A percentile compares a stretch with the other conserved stretches of the same genome.
Evolutionary conservation across 2,113 vertebrate species (phyloP).

Genomic region (Rhadina sibilatrix): DNA sequence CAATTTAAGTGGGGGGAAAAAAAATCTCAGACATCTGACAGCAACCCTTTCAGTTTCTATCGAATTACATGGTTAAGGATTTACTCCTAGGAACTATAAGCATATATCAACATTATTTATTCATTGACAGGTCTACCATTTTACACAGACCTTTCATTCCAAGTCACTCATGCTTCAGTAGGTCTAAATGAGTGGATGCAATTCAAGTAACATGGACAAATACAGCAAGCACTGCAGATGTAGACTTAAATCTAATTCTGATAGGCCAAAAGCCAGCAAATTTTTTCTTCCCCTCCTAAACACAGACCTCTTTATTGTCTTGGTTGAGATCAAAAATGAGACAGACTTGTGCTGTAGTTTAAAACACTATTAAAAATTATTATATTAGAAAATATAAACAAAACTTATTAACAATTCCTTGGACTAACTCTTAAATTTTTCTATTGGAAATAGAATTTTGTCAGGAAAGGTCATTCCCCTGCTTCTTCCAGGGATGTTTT

Average conservation of each 20-base stretch:
- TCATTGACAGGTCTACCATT: background rate
- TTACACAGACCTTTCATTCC: background rate
- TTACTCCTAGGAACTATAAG: background rate
- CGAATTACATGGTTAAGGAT: background rate
- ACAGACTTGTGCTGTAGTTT: background rate
- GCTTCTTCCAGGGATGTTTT: background rate
- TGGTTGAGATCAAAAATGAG: background rate
- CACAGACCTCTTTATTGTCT: background rate
- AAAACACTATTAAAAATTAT: background rate
- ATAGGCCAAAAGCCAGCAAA: background rate
- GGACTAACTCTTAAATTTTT: background rate
- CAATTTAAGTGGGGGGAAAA: background rate
- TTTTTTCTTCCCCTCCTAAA: background rate
- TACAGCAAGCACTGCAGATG: background rate
- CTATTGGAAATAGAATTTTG: background rate
- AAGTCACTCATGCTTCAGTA: constrained; percentile 4
- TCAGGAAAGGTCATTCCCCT: background rate
- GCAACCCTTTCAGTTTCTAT: background rate
- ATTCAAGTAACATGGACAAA: constrained; percentile 28
- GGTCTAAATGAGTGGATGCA: background rate
- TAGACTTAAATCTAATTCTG: constrained; percentile 24
- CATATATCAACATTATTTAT: background rate
- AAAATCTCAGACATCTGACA: background rate
- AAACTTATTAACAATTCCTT: background rate
- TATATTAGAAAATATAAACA: background rate